Conservation (phyloP, 2,797 vertebrate genomes). For the Sitta carolinensis region DNA sequence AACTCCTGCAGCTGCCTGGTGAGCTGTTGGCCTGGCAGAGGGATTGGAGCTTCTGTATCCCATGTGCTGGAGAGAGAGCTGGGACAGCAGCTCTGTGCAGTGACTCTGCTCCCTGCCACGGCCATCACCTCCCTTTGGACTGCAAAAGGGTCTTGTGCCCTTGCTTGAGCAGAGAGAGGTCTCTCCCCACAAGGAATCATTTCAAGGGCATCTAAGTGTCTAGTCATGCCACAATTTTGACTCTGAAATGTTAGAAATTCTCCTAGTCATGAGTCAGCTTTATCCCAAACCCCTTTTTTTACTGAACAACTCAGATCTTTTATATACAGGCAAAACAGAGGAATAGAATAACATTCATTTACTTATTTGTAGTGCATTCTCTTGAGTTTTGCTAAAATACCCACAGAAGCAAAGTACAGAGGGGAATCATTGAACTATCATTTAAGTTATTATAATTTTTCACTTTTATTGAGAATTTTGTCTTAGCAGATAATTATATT, state of each 20-base stretch:
- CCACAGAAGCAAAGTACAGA: neutral
- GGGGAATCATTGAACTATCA: neutral
- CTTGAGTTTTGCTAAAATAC: neutral
- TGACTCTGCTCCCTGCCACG: neutral
- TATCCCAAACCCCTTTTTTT: neutral
- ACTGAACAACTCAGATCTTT: neutral
- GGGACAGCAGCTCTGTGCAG: fast-evolving
- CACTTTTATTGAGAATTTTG: neutral
- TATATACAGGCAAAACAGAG: neutral
- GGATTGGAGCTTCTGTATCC: neutral
- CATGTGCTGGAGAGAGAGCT: fast-evolving
- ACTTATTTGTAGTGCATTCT: neutral
- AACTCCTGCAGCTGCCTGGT: neutral
- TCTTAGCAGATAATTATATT: neutral
- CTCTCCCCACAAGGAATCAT: neutral
- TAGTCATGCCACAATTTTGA: neutral
- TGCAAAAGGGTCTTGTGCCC: neutral
- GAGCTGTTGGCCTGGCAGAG: neutral
- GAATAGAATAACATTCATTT: neutral
- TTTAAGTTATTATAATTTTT: neutral
- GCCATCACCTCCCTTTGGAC: fast-evolving
- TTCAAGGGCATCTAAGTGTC: neutral
- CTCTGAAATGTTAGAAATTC: neutral
- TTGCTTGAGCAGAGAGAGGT: neutral
- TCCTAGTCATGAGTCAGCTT: neutral